These are phyloP conservation scores for Tetragonisca angustula DNA, from an alignment of 2,888 invertebrate genomes.

Conservation along the genomic window DNA sequence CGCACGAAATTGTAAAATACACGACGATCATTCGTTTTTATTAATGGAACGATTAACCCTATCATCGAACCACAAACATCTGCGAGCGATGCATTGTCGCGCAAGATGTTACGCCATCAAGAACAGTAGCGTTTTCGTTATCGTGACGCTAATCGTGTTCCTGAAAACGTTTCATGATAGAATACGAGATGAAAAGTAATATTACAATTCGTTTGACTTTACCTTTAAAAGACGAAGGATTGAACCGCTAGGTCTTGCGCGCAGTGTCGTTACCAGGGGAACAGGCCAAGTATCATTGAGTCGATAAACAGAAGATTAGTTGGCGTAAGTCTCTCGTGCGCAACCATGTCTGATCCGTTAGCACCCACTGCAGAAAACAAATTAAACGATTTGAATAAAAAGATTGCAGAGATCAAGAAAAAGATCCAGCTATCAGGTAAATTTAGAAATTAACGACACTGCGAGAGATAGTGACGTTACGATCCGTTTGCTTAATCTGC, in stretches of 20 bases:
- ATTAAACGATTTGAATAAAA: conserved; percentile 88
- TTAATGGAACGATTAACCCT: conserved; percentile 78
- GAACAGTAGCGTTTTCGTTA: background rate
- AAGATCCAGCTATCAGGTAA: conserved; percentile 93
- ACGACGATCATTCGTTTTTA: conserved; percentile 74
- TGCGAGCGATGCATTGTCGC: conserved; percentile 40
- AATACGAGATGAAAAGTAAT: too few relatives aligned
- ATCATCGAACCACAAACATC: conserved; percentile 74
- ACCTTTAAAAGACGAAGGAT: too few relatives aligned
- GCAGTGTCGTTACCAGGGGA: conserved; percentile 46
- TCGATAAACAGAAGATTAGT: conserved; percentile 64
- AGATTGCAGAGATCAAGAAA: conserved; percentile 94
- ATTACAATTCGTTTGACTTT: too few relatives aligned
- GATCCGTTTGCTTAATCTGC: conserved; percentile 40
- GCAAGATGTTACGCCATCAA: conserved; percentile 24
- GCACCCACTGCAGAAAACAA: conserved; percentile 82
- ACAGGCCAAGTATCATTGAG: conserved; percentile 62
- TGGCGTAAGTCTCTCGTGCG: conserved; percentile 19
- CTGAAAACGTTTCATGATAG: too few relatives aligned
- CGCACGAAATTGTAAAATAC: conserved; percentile 62
- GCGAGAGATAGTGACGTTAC: background rate
- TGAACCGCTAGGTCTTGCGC: too few relatives aligned
- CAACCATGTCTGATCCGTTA: conserved; percentile 77
- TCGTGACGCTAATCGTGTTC: background rate
- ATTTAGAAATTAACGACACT: conserved; percentile 34